Base-by-base conservation (phyloP, 2,113 vertebrate species). In the Takifugu flavidus region DNA sequence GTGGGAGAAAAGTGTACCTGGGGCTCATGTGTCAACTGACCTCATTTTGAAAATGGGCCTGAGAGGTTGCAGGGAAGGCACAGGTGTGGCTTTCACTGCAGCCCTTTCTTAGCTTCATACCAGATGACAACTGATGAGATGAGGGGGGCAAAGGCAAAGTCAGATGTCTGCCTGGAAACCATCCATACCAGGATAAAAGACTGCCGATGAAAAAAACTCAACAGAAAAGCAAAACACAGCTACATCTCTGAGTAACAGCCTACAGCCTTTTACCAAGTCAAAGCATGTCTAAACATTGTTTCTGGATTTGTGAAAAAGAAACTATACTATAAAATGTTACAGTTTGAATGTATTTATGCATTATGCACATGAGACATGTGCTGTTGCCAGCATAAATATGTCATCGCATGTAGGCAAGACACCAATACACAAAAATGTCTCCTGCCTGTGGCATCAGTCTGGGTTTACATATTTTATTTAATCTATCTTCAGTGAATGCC, bases 1-100 rank as follows among this genome's bases (percentile, higher is more conserved):
- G 34, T 3, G 11, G 25, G 42, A 39, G 46, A 67, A 72, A 64
- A 64, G 56, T 80, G 72, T 64, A 73, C 60, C 72, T 49, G 11
- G 53, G 77, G 76, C 80, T 85, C 70, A 2, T 63, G 70, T 87
- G 75, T 88, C 84, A 86, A 57, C 74, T 88, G 86, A 89, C 87
- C 86, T 82, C 73, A 65, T 87, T 87, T 76, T 70, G 54, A 31
- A 79, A 76, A 77, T 20, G 71, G 81, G 75, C 71, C 62, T 34
- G 74, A 54, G 72, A 77, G 80, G 81, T 86, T 84, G 80, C 27
- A 15, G 74, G 55, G 74, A 67, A 87, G 80, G 69, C 78, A 83
- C 63, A 49, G 87, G 88, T 87, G 77, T 88, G 80, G 63, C 77
- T 90, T 90, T 88, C 82, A 84, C 74, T 70, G 65, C 66, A 49